phyloP scores from a whole-genome alignment of 2,888 invertebrate genomes.

The Rhyacophila evoluta region DNA sequence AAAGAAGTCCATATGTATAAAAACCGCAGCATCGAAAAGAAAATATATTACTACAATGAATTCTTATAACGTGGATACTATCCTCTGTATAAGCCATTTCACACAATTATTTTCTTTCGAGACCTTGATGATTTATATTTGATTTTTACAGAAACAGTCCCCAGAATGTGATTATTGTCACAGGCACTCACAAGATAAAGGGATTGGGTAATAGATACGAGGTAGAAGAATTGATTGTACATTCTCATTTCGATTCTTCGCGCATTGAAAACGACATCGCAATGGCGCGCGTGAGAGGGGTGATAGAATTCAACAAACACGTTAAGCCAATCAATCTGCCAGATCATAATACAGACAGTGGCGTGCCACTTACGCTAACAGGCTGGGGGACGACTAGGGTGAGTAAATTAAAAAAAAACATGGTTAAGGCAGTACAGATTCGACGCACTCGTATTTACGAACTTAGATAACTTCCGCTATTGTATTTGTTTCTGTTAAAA shows the following conservation, averaged over 20 bases:
- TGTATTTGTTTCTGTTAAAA: no score
- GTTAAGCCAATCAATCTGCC: conserved; percentile 64
- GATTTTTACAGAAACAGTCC: not conserved
- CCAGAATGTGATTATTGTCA: conserved; percentile 59
- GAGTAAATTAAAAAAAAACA: no score
- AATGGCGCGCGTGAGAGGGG: conserved; percentile 59
- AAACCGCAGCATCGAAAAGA: no score
- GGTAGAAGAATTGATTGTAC: conserved; percentile 61
- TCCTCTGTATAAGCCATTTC: no score
- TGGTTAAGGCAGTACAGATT: no score
- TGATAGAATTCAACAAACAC: conserved; percentile 60
- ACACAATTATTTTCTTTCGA: no score
- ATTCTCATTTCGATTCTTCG: conserved; percentile 62
- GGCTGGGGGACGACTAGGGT: conserved; percentile 35
- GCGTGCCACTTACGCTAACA: not conserved
- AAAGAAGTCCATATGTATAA: no score
- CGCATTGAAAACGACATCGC: conserved; percentile 66
- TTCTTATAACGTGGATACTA: no score
- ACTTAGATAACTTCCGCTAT: no score
- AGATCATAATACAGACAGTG: conserved; percentile 58
- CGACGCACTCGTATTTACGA: no score
- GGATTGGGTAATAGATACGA: conserved; percentile 63
- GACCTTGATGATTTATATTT: not conserved
- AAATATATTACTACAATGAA: no score
- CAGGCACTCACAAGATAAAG: conserved; percentile 66